These are phyloP conservation scores for Gymnothorax javanicus DNA, from an alignment of 2,797 vertebrate species.

Conservation along the genomic window DNA sequence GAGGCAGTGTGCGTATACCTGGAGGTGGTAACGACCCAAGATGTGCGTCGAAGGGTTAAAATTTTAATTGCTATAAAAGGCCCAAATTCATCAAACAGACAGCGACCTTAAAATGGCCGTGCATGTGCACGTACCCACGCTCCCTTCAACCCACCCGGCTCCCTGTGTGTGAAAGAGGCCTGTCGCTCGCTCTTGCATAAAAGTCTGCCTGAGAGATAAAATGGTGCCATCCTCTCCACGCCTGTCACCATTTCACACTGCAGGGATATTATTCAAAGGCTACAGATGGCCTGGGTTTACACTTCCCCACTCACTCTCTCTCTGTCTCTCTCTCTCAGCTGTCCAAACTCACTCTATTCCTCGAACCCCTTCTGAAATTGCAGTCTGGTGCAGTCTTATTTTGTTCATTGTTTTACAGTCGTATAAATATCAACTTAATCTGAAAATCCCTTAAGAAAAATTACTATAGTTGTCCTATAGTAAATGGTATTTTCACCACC, in stretches of 20 bases:
- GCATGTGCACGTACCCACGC: constrained; percentile 50
- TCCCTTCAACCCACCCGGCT: background rate
- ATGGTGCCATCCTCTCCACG: constrained; percentile 14
- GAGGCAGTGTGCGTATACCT: too few species aligned
- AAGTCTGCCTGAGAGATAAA: background rate
- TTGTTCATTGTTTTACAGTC: too few species aligned
- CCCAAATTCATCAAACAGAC: too few species aligned
- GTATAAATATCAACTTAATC: too few species aligned
- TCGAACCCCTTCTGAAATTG: too few species aligned
- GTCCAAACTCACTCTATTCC: background rate
- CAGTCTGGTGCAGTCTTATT: too few species aligned
- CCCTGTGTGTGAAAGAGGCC: background rate
- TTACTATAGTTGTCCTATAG: too few species aligned
- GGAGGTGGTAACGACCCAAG: too few species aligned
- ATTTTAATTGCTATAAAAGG: too few species aligned
- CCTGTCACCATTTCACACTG: background rate
- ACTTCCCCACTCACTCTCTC: background rate
- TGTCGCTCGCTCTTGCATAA: background rate
- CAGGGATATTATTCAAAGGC: background rate
- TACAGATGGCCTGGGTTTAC: background rate
- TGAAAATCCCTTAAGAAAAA: too few species aligned
- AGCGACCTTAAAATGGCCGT: background rate
- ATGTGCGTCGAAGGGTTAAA: too few species aligned
- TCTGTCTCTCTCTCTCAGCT: background rate
- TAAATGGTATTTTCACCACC: too few species aligned